Evolutionary conservation across 64 coral and sea anemone genomes (phyloP), one percentile per base, ranked within the genome.

Genomic region (Pachyseris speciosa): DNA sequence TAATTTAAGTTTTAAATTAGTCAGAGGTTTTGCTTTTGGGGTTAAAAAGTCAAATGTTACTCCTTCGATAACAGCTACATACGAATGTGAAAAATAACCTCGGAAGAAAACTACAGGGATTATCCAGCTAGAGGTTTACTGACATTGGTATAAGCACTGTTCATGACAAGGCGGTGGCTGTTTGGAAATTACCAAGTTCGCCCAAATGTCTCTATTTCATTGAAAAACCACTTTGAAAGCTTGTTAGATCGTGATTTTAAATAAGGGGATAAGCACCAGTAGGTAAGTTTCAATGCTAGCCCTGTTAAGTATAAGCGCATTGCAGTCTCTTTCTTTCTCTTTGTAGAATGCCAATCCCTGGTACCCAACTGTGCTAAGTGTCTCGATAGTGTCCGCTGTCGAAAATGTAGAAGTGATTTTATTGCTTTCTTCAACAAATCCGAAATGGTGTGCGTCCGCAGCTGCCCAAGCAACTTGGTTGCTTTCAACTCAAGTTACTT

Each of bases 371-470:
- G 77, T 40, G 77, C 52, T 9, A 61, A 59, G 52, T 81, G 77
- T 58, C 34, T 81, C 36, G 77, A 81, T n/a, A 81, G 77, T 30
- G 19, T 81, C 11, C 51, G 77, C 25, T 81, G 77, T 81, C 77
- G 77, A 41, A 81, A 81, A 61, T 81, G 77, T 37, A 61, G 52
- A 32, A 81, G 36, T 63, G 77, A 60, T 19, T 61, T 81, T 22
- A 31, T 40, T 36, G 77, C 36, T 37, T 81, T 81, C 49, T 81
- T 81, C 10, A 81, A 81, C 77, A 81, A 81, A 27, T 61, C 52
- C 4, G 32, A 20, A 32, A 81, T 81, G 77, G 52, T 39, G 15
- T 81, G 77, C 24, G 51, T 81, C 42, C 77, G 53, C 13, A 61
- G 55, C 51, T 81, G 77, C 10, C 77, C 77, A 25, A 81, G 4